Evolutionary conservation across 2,797 vertebrate genomes (phyloP), one percentile per base, ranked within the genome.

Genomic region (Pyrocephalus nanus): DNA sequence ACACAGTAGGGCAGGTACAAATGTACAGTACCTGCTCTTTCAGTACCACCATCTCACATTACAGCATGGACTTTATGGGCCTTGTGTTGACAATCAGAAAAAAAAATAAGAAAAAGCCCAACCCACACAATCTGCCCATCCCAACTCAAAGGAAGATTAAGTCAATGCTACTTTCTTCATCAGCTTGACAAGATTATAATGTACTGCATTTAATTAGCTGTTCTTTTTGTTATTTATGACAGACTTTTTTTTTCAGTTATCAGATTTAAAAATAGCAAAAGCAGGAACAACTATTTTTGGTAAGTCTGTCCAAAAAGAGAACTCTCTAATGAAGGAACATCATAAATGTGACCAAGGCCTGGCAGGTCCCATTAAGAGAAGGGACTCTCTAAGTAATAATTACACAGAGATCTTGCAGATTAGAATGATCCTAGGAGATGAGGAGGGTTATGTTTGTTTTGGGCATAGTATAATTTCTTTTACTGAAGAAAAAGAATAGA

Each of bases 111-210:
- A 29, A 40, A 79, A 58, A 8, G 0, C 15, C 6, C 29, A 42
- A 27, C 6, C 6, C 29, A 27, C 1, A 4, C 42, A 42, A 4
- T 16, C 1, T 1, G 5, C 3, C 6, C 20, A 7, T 12, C 17
- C 25, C 50, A 58, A 23, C 25, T 64, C 48, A n/a, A 54, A 89
- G 14, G 9, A 70, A 73, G 30, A 42, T 40, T 42, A 83, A 86
- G 34, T 40, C 26, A 79, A 50, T 17, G 6, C 9, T 61, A 11
- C 48, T 87, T 85, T 72, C 42, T 76, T 76, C 17, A 58, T 71
- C 15, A 8, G 8, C 26, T 75, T 62, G 51, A 79, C 32, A 88
- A 50, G 29, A 57, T 27, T 65, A 54, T 66, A 70, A 58, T 1
- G 3, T 14, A 73, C 20, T 36, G 54, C 38, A 57, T 57, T 62